Evolutionary conservation across 2,797 vertebrate genomes (phyloP), one percentile per base, ranked within the genome.

Genomic region (Cirrhinus mrigala): DNA sequence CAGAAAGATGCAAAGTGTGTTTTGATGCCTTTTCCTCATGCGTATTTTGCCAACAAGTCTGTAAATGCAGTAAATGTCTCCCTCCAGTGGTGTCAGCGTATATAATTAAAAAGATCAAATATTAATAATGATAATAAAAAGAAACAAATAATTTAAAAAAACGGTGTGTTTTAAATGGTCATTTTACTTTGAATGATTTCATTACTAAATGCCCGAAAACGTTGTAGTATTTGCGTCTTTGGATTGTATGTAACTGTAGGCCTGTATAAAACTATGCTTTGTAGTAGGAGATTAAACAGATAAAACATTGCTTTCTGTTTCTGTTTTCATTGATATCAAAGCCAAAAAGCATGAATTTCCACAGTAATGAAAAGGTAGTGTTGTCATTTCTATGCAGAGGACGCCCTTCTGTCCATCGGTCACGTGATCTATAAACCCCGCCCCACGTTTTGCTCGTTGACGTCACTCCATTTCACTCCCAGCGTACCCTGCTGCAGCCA

Each of bases 401-500:
- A 4, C 29, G 1, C 24, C 15, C 27, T 3, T 29, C 29, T 14
- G 12, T 11, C 9, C 22, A 7, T 12, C 3, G 10, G 18, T 66
- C 58, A 66, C 58, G 7, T 66, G 40, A 33, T 22, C 1, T 15
- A 3, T 54, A 54, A 54, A 37, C 64, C 16, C 87, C 83, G 71
- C 89, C 82, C 7, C 33, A 10, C 2, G 2, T 1, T 27, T n/a
- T 52, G 66, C 22, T 5, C 40, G 11, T 24, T 37, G 66, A 85
- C 76, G 76, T 85, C 37, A 46, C 78, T 62, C 62, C 81, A 1
- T 81, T 91, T 90, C 48, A 78, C 90, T 93, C 94, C 94, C 94
- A 89, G 88, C 87, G 90, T 91, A 50, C 94, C 37, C 27, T 66
- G 86, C 92, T 5, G 37, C 84, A 24, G 84, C 22, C 48, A 48